phyloP scores from a whole-genome alignment of 1,140 invertebrate species.

The Trichonephila inaurata region DNA sequence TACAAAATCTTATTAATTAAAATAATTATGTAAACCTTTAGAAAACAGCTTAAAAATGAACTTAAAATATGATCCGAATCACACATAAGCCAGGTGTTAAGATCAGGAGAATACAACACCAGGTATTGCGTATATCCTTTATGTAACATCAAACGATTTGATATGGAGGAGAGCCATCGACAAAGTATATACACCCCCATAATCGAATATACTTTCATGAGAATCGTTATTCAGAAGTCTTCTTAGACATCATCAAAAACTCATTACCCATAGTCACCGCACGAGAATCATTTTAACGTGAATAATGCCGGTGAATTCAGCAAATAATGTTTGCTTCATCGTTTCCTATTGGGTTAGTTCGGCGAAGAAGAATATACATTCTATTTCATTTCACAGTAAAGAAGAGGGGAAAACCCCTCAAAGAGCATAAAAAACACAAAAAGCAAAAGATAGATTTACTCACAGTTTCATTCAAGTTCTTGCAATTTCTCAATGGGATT shows the following conservation, averaged over 20 bases:
- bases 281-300: neutral
- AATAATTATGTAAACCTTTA: too few species aligned
- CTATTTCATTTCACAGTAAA: neutral
- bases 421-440: neutral
- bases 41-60: too few species aligned
- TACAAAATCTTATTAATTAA: too few species aligned
- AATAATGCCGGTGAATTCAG: slow-evolving; percentile 6
- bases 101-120: too few species aligned
- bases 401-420: neutral
- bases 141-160: too few species aligned
- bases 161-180: too few species aligned
- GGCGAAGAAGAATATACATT: neutral
- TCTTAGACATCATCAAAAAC: slow-evolving; percentile 39
- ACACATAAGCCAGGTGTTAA: too few species aligned
- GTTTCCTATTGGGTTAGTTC: neutral
- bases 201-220: neutral
- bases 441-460: neutral
- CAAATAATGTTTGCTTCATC: neutral
- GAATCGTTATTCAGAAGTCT: neutral
- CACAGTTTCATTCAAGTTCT: slow-evolving; percentile 16
- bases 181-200: neutral
- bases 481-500: slow-evolving; percentile 18
- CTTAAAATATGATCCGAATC: too few species aligned
- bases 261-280: slow-evolving; percentile 10
- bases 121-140: too few species aligned